Evolutionary conservation across 1,140 invertebrate species (phyloP).

Genomic region (Drosophila nigrodunni): DNA sequence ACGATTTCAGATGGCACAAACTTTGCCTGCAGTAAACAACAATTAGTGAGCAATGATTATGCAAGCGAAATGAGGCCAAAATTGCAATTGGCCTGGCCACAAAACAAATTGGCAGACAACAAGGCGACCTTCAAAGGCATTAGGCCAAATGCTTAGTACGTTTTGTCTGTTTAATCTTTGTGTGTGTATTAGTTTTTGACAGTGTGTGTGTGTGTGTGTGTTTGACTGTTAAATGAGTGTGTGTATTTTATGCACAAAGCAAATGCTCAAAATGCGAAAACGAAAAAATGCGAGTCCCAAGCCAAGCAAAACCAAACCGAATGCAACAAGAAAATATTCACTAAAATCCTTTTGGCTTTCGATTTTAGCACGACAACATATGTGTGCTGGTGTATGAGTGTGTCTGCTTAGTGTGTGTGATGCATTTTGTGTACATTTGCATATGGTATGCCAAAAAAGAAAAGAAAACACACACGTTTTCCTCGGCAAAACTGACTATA

Average conservation of each 20-base stretch:
- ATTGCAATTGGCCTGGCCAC: conserved; percentile 47
- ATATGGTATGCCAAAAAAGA: conserved; percentile 62
- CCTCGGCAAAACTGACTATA: conserved; percentile 28
- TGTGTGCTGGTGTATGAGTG: conserved; percentile 7
- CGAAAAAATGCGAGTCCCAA: conserved; percentile 23
- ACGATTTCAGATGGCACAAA: conserved; percentile 13
- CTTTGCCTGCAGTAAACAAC: conserved; percentile 55
- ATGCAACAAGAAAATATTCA: conserved; percentile 70
- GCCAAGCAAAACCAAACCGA: conserved; percentile 21
- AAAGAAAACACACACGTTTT: conserved; percentile 6
- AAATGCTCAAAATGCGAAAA: conserved; percentile 49
- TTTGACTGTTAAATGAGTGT: conserved; percentile 33
- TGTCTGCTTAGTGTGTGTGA: neutral
- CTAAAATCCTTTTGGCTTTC: conserved; percentile 60
- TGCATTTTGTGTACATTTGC: conserved; percentile 55
- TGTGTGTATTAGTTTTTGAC: conserved; percentile 1
- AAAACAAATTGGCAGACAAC: conserved; percentile 61
- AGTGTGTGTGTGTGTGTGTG: conserved; percentile 7
- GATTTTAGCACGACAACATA: conserved; percentile 32
- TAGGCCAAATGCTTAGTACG: conserved; percentile 50
- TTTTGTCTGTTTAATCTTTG: conserved; percentile 11
- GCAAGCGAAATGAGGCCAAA: conserved; percentile 53
- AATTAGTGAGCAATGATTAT: conserved; percentile 68
- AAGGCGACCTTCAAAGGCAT: conserved; percentile 45
- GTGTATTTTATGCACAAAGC: conserved; percentile 56